These are phyloP conservation scores for Psammodynastes pulverulentus DNA, from an alignment of 2,113 vertebrate species.

Conservation along the genomic window DNA sequence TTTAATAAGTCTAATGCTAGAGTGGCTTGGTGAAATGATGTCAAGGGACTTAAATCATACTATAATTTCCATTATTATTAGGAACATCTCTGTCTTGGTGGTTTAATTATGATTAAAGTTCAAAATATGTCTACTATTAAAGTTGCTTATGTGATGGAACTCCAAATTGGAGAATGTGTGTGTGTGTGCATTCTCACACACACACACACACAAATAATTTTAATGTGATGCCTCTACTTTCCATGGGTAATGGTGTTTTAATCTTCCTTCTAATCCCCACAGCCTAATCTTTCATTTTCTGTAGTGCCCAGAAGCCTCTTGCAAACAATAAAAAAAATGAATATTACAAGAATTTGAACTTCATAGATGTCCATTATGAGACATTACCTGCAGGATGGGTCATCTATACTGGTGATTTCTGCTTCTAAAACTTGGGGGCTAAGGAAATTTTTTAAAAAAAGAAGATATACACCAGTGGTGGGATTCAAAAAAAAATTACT, in stretches of 20 bases:
- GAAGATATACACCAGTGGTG: neutral
- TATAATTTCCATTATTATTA: conserved; percentile 48
- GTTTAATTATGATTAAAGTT: conserved; percentile 59
- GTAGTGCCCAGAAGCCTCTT: conserved; percentile 27
- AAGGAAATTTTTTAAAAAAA: neutral
- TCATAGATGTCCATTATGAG: neutral
- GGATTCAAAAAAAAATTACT: too few species aligned
- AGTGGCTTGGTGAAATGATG: conserved; percentile 37
- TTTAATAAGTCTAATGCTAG: conserved; percentile 38
- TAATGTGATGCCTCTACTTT: conserved; percentile 26
- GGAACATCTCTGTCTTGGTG: conserved; percentile 31
- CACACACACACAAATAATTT: neutral
- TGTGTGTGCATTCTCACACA: neutral
- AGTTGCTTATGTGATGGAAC: conserved; percentile 21
- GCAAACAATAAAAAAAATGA: neutral
- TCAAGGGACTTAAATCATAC: conserved; percentile 46
- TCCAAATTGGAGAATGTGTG: conserved; percentile 17
- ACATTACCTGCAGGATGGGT: neutral
- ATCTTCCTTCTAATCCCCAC: conserved; percentile 15
- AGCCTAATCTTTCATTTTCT: conserved; percentile 44
- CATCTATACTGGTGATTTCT: neutral
- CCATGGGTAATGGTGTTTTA: conserved; percentile 36
- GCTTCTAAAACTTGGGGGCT: neutral
- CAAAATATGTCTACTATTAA: conserved; percentile 34
- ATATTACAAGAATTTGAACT: neutral